Base-by-base conservation (phyloP, 37 sponge, comb jelly and placozoan genomes). In the Axinella damicornis region DNA sequence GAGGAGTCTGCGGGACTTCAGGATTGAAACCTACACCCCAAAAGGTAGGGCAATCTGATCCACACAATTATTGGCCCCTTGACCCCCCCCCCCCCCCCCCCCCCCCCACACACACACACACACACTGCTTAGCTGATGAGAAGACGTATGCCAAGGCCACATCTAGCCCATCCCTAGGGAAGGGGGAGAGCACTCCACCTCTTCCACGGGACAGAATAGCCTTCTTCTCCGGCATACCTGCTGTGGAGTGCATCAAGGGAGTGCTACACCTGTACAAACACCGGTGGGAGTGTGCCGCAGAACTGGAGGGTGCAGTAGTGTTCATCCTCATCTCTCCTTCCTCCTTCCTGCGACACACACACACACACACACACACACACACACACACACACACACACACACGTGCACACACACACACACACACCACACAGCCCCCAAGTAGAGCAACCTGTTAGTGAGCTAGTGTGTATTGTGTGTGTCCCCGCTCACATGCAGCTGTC, bases 191-290 rank as follows among this genome's bases (percentile, higher is more conserved):
- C 46, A 46, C 46, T 9, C 46, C 46, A 5, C 33, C 32, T 33
- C 68, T 24, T 30, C 68, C 20, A 19, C 73, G 73, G 22, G 77
- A 83, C 1, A 65, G 67, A 38, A 35, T 95, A 0, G 56, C 91
- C n/a, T 96, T 94, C 71, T 88, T 87, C 77, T 89, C 92, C 36
- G 96, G 96, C 27, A 94, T 89, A 21, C 96, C 96, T 17, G 68
- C 85, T 28, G 89, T 91, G 18, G 96, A 91, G 53, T 69, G 64
- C 2, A 65, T 83, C 15, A 87, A 83, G 61, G 96, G 96, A 21
- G 20, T 96, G 1, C 68, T 96, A 6, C 96, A 96, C 78, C 82
- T 96, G 57, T 96, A 83, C 68, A 87, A 82, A 53, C 78, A 89
- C 18, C 82, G 54, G 86, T 87, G 32, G 72, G 73, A 46, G 46